A percentile compares a stretch with the other conserved stretches of the same genome.
Evolutionary conservation across 2,113 vertebrate genomes (phyloP).

Genomic region (Passer domesticus): DNA sequence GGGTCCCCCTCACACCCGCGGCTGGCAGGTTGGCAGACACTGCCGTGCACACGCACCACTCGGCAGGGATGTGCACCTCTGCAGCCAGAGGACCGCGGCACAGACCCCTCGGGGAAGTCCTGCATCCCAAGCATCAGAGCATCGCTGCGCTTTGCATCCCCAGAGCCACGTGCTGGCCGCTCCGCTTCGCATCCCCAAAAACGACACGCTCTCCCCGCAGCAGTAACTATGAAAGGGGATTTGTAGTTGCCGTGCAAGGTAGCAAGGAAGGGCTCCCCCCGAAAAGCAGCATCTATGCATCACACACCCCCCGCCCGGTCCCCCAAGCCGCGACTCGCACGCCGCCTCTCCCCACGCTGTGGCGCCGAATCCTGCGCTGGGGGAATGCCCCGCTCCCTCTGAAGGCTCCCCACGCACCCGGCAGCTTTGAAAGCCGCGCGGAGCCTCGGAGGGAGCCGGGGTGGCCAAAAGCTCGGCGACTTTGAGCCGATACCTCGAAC

Average conservation of each 20-base stretch:
- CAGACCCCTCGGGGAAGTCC: neutral
- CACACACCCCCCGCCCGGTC: too few relatives aligned
- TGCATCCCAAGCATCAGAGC: neutral
- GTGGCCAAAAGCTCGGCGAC: neutral
- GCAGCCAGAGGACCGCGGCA: neutral
- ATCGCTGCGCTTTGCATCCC: neutral
- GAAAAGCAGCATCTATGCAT: neutral
- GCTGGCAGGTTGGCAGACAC: neutral
- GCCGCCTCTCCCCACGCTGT: neutral
- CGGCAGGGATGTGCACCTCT: neutral
- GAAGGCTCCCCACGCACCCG: neutral
- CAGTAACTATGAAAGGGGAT: neutral
- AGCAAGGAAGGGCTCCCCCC: neutral
- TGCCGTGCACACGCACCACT: fast-evolving
- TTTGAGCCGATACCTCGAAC: neutral
- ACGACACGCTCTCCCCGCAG: neutral
- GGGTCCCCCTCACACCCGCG: neutral
- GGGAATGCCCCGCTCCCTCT: neutral
- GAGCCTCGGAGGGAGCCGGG: neutral
- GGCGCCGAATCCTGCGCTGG: neutral
- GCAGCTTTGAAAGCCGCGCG: neutral
- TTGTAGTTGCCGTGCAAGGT: neutral
- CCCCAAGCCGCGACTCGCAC: neutral
- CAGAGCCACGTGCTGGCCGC: neutral
- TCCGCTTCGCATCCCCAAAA: neutral